Percentiles rank a stretch among this genome's conserved stretches.
phyloP scores from a whole-genome alignment of 2,797 vertebrate species.

The Sebastes vulpes region DNA sequence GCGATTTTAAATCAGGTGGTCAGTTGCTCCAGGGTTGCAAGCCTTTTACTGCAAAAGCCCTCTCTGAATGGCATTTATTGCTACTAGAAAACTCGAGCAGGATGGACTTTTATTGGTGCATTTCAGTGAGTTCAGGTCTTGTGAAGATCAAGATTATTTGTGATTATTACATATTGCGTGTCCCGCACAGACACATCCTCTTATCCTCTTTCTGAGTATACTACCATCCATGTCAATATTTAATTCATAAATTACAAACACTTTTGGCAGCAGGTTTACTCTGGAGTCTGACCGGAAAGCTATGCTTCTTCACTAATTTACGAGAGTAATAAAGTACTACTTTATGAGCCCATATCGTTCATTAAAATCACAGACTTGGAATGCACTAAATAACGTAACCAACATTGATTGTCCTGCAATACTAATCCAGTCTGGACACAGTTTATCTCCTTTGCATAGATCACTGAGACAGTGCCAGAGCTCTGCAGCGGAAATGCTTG shows the following conservation, averaged over 20 bases:
- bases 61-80: slow-evolving; percentile 4
- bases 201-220: slow-evolving; percentile 8
- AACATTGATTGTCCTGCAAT: slow-evolving; percentile 48
- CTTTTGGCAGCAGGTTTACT: slow-evolving; percentile 28
- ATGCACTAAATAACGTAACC: slow-evolving; percentile 50
- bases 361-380: slow-evolving; percentile 57
- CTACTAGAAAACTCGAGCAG: background rate
- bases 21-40: background rate
- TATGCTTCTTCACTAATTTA: slow-evolving; percentile 47
- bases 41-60: background rate
- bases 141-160: slow-evolving; percentile 17
- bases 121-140: slow-evolving; percentile 13
- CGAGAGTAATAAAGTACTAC: slow-evolving; percentile 39
- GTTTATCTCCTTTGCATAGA: slow-evolving; percentile 36
- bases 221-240: slow-evolving; percentile 27
- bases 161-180: slow-evolving; percentile 10
- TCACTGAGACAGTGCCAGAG: slow-evolving; percentile 16
- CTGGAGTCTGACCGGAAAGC: slow-evolving; percentile 14
- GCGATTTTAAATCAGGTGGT: background rate
- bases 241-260: slow-evolving; percentile 31
- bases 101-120: background rate
- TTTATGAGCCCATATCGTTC: slow-evolving; percentile 55
- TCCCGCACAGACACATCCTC: background rate
- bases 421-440: slow-evolving; percentile 29
- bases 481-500: slow-evolving; percentile 15